phyloP scores from a whole-genome alignment of 2,888 invertebrate species.

The Apamea sordens region DNA sequence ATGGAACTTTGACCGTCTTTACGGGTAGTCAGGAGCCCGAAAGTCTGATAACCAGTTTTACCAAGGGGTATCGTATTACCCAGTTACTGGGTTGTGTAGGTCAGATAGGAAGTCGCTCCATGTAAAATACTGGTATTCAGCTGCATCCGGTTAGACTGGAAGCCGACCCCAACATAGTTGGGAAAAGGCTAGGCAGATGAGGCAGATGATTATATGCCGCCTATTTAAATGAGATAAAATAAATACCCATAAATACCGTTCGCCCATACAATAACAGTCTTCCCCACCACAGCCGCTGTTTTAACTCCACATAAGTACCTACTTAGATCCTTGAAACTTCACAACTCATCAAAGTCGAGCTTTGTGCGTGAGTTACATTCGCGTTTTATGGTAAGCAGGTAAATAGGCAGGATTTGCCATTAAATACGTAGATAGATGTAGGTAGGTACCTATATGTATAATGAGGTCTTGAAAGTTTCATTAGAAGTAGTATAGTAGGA shows the following conservation, averaged over 20 bases:
- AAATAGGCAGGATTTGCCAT: constrained; percentile 60
- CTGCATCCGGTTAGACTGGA: no score
- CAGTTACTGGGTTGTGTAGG: no score
- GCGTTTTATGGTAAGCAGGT: constrained; percentile 71
- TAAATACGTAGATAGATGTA: constrained; percentile 15
- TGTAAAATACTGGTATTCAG: no score
- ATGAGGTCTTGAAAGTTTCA: constrained; percentile 15
- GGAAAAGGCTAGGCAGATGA: no score
- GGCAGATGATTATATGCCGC: no score
- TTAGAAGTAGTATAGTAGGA: no score
- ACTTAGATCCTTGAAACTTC: constrained; percentile 63
- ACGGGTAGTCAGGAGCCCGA: no score
- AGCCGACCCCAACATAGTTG: no score
- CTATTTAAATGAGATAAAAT: not conserved
- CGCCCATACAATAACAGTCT: constrained; percentile 4
- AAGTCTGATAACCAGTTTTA: no score
- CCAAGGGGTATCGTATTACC: no score
- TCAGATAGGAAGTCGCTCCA: no score
- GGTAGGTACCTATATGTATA: not conserved
- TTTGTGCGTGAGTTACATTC: constrained; percentile 65
- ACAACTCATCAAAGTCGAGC: constrained; percentile 66
- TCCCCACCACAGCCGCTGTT: constrained; percentile 30
- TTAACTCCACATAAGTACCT: constrained; percentile 54
- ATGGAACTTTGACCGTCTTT: no score
- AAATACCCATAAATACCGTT: constrained; percentile 19